Conservation (phyloP, 2,888 invertebrate species). For the Cremastinae sp. region DNA sequence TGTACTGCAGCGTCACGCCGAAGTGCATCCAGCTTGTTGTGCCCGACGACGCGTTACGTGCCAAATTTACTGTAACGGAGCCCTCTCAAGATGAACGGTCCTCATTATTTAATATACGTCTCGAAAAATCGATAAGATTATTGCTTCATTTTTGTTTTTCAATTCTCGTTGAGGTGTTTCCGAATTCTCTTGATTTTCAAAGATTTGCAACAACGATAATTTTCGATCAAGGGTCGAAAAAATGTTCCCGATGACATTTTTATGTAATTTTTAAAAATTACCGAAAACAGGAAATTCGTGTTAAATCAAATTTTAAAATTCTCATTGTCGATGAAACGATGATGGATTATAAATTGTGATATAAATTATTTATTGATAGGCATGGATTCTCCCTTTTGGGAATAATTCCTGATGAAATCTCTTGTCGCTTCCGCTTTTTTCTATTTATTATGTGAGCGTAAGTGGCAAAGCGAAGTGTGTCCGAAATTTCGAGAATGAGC, state of each 20-base stretch:
- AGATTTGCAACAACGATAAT: background rate
- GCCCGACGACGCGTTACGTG: conserved; percentile 40
- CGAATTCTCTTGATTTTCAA: background rate
- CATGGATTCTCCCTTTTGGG: no score
- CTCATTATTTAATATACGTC: background rate
- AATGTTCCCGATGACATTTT: no score
- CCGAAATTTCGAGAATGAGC: conserved; percentile 39
- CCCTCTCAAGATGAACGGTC: background rate
- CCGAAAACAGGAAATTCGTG: no score
- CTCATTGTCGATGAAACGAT: no score
- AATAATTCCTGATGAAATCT: no score
- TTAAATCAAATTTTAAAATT: no score
- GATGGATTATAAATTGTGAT: no score
- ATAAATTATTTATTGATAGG: no score
- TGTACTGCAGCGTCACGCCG: conserved; percentile 33
- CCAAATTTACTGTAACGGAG: conserved; percentile 24
- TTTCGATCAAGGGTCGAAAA: background rate
- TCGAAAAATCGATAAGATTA: no score
- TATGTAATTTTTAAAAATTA: background rate
- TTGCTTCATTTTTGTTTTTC: no score
- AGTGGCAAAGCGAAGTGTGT: conserved; percentile 26
- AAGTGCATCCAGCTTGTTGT: conserved; percentile 44
- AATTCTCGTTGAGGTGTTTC: no score
- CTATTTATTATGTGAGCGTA: conserved; percentile 2
- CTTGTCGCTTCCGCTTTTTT: conserved; percentile 27